phyloP scores from a whole-genome alignment of 2,888 invertebrate species.

The Electrophaes corylata region DNA sequence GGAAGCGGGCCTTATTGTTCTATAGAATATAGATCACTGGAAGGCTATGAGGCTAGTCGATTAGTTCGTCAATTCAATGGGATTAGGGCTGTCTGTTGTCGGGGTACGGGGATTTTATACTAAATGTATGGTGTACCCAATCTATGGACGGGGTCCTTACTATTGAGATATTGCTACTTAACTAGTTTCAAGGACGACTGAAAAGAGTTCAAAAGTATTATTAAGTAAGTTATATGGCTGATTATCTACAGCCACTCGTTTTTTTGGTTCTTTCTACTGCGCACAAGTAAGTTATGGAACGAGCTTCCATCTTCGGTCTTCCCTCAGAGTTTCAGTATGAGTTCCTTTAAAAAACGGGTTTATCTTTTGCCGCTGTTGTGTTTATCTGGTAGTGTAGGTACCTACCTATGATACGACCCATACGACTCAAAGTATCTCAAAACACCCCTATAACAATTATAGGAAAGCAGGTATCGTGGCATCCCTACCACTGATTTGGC shows the following conservation, averaged over 20 bases:
- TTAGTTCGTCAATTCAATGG: conserved; percentile 50
- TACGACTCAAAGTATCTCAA: no score
- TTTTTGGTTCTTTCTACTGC: no score
- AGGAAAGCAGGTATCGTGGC: neutral
- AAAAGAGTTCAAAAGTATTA: neutral
- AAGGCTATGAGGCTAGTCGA: conserved; percentile 42
- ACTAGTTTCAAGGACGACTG: neutral
- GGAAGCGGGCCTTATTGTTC: conserved; percentile 52
- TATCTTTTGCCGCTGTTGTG: no score
- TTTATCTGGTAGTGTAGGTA: no score
- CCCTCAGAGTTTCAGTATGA: no score
- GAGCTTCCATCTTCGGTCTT: no score
- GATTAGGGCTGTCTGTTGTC: conserved; percentile 26
- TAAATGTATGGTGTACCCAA: neutral
- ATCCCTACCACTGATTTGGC: conserved; percentile 22
- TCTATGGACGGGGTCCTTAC: neutral
- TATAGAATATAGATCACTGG: conserved; percentile 41
- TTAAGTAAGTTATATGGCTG: no score
- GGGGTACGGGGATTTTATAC: neutral
- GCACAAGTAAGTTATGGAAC: no score
- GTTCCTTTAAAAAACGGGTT: no score
- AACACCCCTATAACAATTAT: neutral
- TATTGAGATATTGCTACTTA: no score
- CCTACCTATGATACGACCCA: no score
- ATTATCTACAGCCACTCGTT: no score